Percentiles rank a stretch among this genome's conserved stretches.
phyloP scores from a whole-genome alignment of 2,113 vertebrate species.

The Pangasianodon hypophthalmus region DNA sequence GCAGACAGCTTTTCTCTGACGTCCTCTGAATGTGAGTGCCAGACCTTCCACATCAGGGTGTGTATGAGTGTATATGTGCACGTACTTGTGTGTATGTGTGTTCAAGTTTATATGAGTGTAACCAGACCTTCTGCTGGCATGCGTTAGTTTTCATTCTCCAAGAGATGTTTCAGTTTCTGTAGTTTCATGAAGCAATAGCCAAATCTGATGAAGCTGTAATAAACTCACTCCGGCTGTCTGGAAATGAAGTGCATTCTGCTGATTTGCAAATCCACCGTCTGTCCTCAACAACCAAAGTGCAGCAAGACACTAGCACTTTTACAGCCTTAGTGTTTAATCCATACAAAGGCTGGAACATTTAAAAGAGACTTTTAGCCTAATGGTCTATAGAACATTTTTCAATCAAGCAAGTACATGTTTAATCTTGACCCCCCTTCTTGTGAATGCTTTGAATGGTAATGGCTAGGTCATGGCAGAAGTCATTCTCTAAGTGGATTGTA shows the following conservation, averaged over 20 bases:
- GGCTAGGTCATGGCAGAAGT: slow-evolving; percentile 35
- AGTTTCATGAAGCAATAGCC: slow-evolving; percentile 27
- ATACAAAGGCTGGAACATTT: slow-evolving; percentile 52
- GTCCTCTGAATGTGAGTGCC: slow-evolving; percentile 55
- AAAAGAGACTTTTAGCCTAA: slow-evolving; percentile 34
- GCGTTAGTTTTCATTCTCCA: slow-evolving; percentile 33
- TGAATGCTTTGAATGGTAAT: slow-evolving; percentile 55
- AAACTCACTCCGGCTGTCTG: slow-evolving; percentile 43
- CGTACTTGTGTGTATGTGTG: slow-evolving; percentile 22
- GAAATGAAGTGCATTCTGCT: slow-evolving; percentile 51
- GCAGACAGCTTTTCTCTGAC: slow-evolving; percentile 67
- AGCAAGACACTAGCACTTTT: slow-evolving; percentile 46
- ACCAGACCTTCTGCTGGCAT: slow-evolving; percentile 44
- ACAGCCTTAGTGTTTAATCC: slow-evolving; percentile 67
- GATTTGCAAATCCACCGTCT: slow-evolving; percentile 58
- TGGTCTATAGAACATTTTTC: slow-evolving; percentile 53
- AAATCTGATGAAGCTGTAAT: slow-evolving; percentile 40
- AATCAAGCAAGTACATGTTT: slow-evolving; percentile 59
- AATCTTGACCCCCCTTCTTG: slow-evolving; percentile 42
- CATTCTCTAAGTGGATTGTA: slow-evolving; percentile 48
- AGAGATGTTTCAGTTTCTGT: slow-evolving; percentile 22
- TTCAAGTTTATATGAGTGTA: slow-evolving; percentile 45
- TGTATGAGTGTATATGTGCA: slow-evolving; percentile 32
- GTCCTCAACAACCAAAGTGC: slow-evolving; percentile 36
- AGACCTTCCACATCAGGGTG: slow-evolving; percentile 44